phyloP scores from a whole-genome alignment of 2,113 vertebrate species.

The Spea multiplicata region DNA sequence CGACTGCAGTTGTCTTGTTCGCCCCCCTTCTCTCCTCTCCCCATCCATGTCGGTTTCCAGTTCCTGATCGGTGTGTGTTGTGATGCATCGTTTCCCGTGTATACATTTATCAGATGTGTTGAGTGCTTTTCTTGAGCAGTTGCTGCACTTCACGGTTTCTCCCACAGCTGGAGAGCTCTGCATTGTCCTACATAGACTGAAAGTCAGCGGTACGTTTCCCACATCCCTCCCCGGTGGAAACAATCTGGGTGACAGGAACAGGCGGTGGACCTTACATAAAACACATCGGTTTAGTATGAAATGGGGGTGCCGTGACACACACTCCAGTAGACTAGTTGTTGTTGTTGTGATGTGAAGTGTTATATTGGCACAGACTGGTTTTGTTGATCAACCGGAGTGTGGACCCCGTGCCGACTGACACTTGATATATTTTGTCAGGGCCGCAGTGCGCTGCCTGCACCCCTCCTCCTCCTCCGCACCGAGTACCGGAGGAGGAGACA shows the following conservation, averaged over 20 bases:
- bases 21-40: neutral
- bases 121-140: neutral
- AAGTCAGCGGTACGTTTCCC: neutral
- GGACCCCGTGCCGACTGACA: neutral
- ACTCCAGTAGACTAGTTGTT: neutral
- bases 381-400: neutral
- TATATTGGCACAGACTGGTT: neutral
- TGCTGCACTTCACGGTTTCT: neutral
- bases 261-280: too few relatives aligned
- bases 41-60: neutral
- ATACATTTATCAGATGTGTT: neutral
- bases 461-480: conserved; percentile 25
- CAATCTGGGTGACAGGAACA: too few relatives aligned
- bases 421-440: conserved; percentile 1
- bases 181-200: conserved; percentile 26
- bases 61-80: neutral
- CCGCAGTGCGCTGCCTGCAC: conserved; percentile 21
- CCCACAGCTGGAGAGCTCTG: conserved; percentile 12
- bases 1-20: conserved; percentile 22
- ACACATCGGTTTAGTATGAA: too few relatives aligned
- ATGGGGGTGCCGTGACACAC: neutral
- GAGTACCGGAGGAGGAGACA: conserved; percentile 3
- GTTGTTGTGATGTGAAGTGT: conserved; percentile 8
- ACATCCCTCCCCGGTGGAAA: too few relatives aligned
- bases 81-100: neutral